Base-by-base conservation (phyloP, 1,140 invertebrate species). In the Apis laboriosa region DNA sequence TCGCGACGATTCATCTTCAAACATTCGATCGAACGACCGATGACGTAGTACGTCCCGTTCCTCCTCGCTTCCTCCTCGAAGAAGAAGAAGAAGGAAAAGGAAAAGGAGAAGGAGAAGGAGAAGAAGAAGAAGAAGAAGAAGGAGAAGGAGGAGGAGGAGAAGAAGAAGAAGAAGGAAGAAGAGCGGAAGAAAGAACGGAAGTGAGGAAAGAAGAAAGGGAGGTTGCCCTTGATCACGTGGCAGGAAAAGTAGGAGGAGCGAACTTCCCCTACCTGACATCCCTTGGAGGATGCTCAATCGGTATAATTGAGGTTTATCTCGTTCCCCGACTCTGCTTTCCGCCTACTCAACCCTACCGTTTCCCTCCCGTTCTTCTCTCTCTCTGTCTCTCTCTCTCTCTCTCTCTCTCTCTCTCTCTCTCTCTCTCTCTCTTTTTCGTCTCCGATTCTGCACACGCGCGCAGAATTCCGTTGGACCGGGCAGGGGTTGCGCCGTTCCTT, bases 251-350 rank as follows among this genome's bases (percentile, higher is more conserved):
- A 89, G 93, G 92, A 93, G 93, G 92, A 93, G 92, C 92, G 68
- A 91, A 86, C 88, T 90, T 90, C 92, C 89, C 92, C 92, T 90
- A 88, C 89, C 87, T 75, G 71, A 61, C 90, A 89, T 89, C 90
- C 90, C 91, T 89, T 75, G 86, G 85, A 88, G 86, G 84, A 84
- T 83, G 90, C 88, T 93, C 90, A 91, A 93, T 92, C 89, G 90
- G 85, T 77, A 90, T 92, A 92, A 93, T 92, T 91, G 91, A 90
- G 89, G 84, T 88, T 92, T 92, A 92, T 93, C 92, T 92, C 82
- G 87, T 89, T 90, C 90, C 88, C 89, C 91, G 87, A 88, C 88
- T 86, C 85, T 84, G 80, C 79, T 84, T 60, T 84, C 87, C 83
- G 84, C 83, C 88, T 81, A 84, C 89, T 84, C 86, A 76, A 85